Conservation (phyloP, 2,113 vertebrate genomes). For the Anser brachyrhynchus region DNA sequence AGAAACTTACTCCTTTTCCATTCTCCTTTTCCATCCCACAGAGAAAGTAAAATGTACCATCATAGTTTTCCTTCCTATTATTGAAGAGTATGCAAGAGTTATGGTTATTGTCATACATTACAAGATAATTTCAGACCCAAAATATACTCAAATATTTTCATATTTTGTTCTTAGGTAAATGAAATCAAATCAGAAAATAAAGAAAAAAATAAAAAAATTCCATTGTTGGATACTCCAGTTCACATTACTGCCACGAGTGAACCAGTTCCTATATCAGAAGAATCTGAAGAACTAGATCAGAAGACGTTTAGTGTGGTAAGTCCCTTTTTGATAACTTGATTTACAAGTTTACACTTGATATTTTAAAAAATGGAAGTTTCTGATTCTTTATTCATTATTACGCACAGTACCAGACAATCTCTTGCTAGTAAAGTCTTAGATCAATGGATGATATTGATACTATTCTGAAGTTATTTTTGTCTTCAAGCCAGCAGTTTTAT, state of each 20-base stretch:
- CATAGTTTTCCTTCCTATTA: not conserved
- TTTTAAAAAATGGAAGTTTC: not conserved
- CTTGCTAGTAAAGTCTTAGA: not conserved
- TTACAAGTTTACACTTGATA: not conserved
- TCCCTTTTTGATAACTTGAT: not conserved
- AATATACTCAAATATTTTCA: not conserved
- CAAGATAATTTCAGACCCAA: not conserved
- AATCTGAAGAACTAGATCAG: constrained; percentile 97
- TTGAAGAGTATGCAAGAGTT: not conserved
- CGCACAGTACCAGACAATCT: not conserved
- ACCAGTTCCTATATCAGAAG: constrained; percentile 86
- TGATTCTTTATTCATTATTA: not conserved
- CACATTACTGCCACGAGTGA: constrained; percentile 90
- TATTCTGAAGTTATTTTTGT: not conserved
- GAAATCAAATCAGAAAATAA: constrained; percentile 86
- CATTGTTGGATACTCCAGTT: constrained; percentile 81
- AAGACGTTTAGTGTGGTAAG: constrained; percentile 98
- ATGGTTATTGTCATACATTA: not conserved
- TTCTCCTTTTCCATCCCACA: not conserved
- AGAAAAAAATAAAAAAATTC: constrained; percentile 86
- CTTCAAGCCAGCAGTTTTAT: not conserved
- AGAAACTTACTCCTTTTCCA: not conserved
- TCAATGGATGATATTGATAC: not conserved
- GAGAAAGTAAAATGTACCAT: not conserved
- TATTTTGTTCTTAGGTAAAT: constrained; percentile 69